These are phyloP conservation scores for Bombyx huttoni DNA, from an alignment of 2,888 invertebrate genomes.

Conservation along the genomic window DNA sequence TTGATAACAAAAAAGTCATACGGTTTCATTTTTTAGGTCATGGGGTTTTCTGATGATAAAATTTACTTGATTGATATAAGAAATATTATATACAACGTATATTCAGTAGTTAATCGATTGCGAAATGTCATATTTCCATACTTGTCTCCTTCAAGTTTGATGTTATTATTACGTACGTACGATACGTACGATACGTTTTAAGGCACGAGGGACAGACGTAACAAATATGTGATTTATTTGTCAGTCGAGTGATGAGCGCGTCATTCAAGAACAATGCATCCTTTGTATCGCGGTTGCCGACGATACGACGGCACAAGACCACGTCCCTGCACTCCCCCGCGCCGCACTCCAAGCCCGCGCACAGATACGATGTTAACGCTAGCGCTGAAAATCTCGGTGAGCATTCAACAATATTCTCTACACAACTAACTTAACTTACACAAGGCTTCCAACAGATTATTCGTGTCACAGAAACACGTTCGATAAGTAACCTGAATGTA, in stretches of 20 bases:
- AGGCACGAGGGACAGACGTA: too few relatives aligned
- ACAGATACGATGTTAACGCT: conserved; percentile 80
- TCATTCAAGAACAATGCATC: conserved; percentile 95
- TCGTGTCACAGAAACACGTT: not conserved
- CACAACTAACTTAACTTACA: not conserved
- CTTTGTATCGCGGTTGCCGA: conserved; percentile 91
- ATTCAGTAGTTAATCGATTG: too few relatives aligned
- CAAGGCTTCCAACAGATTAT: not conserved
- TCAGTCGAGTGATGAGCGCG: conserved; percentile 79
- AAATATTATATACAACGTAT: too few relatives aligned
- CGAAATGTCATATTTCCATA: too few relatives aligned
- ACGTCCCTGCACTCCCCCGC: conserved; percentile 84
- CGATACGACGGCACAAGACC: conserved; percentile 86
- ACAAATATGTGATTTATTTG: conserved; percentile 27
- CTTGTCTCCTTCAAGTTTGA: too few relatives aligned
- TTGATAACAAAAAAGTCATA: too few relatives aligned
- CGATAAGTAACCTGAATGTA: not conserved
- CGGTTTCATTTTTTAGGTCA: too few relatives aligned
- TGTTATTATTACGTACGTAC: too few relatives aligned
- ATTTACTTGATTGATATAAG: too few relatives aligned
- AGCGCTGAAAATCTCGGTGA: conserved; percentile 83
- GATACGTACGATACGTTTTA: too few relatives aligned
- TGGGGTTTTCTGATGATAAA: too few relatives aligned
- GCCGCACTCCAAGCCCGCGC: conserved; percentile 74
- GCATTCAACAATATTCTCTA: conserved; percentile 10